Percentiles rank a stretch among this genome's conserved stretches.
These are phyloP conservation scores for Liparis tanakae DNA, from an alignment of 2,797 vertebrate genomes.

Conservation along the genomic window DNA sequence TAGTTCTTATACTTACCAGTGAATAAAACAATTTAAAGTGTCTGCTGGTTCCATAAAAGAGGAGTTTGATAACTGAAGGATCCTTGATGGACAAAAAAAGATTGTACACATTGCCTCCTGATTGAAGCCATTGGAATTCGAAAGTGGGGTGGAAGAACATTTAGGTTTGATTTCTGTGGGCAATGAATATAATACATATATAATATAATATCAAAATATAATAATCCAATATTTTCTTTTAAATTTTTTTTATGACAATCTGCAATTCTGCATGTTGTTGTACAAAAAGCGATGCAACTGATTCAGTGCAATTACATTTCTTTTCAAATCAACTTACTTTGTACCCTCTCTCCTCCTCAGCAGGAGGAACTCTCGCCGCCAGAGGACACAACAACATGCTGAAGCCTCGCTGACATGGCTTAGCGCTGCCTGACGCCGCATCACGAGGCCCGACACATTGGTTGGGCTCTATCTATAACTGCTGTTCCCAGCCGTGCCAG, in stretches of 20 bases:
- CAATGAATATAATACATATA: not conserved
- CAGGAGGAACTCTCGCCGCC: conserved; percentile 22
- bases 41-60: too few species aligned
- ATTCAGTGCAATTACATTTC: conserved; percentile 5
- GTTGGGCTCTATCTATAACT: conserved; percentile 46
- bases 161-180: not conserved
- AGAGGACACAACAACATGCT: conserved; percentile 44
- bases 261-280: not conserved
- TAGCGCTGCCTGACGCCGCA: conserved; percentile 53
- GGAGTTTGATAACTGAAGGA: too few species aligned
- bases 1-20: not conserved
- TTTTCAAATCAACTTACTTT: conserved; percentile 40
- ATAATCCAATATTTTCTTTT: conserved; percentile 1
- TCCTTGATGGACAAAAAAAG: not conserved
- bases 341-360: conserved; percentile 22
- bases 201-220: too few species aligned
- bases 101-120: conserved; percentile 15
- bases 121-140: not conserved
- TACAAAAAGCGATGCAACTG: not conserved
- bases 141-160: not conserved
- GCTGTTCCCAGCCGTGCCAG: conserved; percentile 58
- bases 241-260: not conserved
- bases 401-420: conserved; percentile 52
- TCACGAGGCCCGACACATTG: conserved; percentile 65
- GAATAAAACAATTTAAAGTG: not conserved